Base-by-base conservation (phyloP, 2,113 vertebrate species). In the Apistogramma diplotaenia region DNA sequence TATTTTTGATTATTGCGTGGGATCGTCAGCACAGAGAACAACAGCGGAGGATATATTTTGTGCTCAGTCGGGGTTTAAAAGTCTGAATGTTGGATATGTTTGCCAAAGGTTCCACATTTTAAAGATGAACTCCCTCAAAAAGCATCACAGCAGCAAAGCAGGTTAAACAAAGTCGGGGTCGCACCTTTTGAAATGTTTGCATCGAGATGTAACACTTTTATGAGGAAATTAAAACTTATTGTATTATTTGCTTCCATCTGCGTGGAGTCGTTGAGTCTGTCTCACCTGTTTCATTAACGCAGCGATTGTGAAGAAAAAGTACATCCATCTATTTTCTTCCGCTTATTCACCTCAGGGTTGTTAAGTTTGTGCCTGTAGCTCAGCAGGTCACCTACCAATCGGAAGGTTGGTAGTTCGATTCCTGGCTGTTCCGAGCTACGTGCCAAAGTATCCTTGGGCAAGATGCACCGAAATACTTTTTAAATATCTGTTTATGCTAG, bases 151-250 rank as follows among this genome's bases (percentile, higher is more conserved):
- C 49, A 16, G n/a, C 49, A 16, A 35, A 55, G n/a, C 46, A 5
- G 29, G 27, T 73, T 6, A 8, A 74, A 65, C 16, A 6, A 54
- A 74, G 55, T 16, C 1, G 19, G 33, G 29, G 57, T 29, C 16
- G 46, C 40, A 51, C 33, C 40, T 46, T 58, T 46, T 16, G 13
- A 78, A 37, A 54, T 70, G 54, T 57, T 21, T 1, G 72, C 53
- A 62, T 82, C 83, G 73, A 86, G 16, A 75, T 87, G 74, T 80
- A 19, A 71, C 27, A 54, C 76, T 90, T 87, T 90, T 78, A 85
- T 83, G 82, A 78, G 60, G 60, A 70, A 82, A 90, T 72, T 60
- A 80, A 86, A 81, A 40, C 10, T 18, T 57, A 37, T 29, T 79
- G 56, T 27, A 55, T 55, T 72, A 73, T 65, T 59, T 51, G 61